A percentile compares a stretch with the other conserved stretches of the same genome.
Evolutionary conservation across 2,113 vertebrate species (phyloP).

Genomic region (Otis tarda): DNA sequence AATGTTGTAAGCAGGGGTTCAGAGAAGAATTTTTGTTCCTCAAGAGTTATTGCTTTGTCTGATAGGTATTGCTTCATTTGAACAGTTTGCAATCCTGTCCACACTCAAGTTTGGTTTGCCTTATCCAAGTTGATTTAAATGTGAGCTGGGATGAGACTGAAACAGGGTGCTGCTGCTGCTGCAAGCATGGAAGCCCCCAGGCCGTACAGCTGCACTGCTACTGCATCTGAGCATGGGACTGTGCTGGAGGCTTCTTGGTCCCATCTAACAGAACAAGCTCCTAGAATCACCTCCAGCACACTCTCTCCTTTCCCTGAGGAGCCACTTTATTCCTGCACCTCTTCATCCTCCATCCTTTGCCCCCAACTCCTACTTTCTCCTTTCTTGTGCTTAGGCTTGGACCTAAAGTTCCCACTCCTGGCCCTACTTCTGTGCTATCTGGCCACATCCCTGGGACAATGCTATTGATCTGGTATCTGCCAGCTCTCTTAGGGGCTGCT

Average conservation of each 20-base stretch:
- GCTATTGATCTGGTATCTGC: not conserved
- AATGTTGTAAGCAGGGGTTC: not conserved
- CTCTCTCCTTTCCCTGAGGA: not conserved
- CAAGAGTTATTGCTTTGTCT: not conserved
- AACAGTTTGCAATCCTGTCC: not conserved
- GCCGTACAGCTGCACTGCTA: not conserved
- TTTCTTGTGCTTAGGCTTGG: not conserved
- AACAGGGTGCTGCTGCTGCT: not conserved
- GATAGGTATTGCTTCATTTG: not conserved
- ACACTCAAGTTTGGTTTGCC: not conserved
- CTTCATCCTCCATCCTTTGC: not conserved
- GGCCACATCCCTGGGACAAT: too few relatives aligned
- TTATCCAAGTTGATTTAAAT: not conserved
- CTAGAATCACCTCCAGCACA: not conserved
- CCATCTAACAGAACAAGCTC: not conserved
- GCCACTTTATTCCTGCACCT: not conserved
- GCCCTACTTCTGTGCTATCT: not conserved
- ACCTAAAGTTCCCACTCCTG: not conserved
- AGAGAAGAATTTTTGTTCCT: not conserved
- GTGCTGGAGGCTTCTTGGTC: not conserved
- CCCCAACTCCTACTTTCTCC: not conserved
- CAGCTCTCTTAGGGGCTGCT: not conserved
- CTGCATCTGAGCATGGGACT: not conserved
- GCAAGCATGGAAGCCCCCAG: not conserved
- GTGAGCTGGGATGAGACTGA: not conserved